Conservation (phyloP, 2,888 invertebrate genomes). For the Trimorus sp. region DNA sequence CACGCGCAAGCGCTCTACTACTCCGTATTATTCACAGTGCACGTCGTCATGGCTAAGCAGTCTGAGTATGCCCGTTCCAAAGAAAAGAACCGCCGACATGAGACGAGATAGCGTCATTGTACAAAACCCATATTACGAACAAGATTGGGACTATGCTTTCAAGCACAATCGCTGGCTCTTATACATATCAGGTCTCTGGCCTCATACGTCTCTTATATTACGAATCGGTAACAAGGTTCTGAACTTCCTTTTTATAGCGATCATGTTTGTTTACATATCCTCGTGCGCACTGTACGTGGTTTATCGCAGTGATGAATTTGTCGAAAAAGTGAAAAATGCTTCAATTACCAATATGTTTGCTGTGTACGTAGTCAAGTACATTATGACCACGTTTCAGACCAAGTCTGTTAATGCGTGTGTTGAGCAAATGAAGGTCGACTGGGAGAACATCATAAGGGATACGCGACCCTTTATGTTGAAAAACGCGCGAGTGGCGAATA, state of each 20-base stretch:
- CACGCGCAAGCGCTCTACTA: too few relatives aligned
- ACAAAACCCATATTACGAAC: background rate
- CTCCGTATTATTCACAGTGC: too few relatives aligned
- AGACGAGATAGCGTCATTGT: background rate
- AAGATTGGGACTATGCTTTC: background rate
- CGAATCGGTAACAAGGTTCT: background rate
- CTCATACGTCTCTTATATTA: background rate
- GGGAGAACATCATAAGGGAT: background rate
- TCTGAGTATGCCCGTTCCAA: too few relatives aligned
- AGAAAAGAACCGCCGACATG: too few relatives aligned
- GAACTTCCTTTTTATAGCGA: background rate
- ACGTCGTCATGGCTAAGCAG: too few relatives aligned
- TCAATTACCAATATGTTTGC: background rate
- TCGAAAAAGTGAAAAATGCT: too few relatives aligned
- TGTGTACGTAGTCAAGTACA: background rate
- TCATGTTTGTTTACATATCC: background rate
- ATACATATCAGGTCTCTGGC: background rate
- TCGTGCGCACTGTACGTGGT: background rate
- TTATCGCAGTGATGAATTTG: too few relatives aligned
- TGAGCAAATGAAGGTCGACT: conserved; percentile 3
- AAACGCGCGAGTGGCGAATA: background rate
- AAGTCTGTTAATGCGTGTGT: background rate
- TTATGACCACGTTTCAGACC: background rate
- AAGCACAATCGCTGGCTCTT: background rate
- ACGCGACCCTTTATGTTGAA: background rate